Evolutionary conservation across 2,888 invertebrate genomes (phyloP), one percentile per base, ranked within the genome.

Genomic region (Orthonevra nobilis): DNA sequence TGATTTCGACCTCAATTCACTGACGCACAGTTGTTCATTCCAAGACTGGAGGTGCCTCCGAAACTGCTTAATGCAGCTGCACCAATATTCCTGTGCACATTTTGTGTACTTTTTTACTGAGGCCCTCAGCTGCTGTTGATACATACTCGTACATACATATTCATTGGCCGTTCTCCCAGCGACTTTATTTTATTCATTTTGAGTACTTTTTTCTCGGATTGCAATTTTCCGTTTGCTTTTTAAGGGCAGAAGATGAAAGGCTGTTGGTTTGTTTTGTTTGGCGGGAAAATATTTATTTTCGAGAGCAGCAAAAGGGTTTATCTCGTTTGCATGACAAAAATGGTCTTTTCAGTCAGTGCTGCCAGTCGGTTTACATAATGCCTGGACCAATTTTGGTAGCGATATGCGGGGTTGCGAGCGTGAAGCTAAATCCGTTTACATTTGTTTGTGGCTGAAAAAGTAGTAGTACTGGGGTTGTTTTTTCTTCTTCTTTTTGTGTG

Each of bases 301-400:
- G 30, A 46, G 54, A 61, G 38, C 46, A 69, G 52, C 44, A 61
- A 68, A n/a, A 52, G 44, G 46, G 68, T 61, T 74, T 74, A 74
- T 74, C 74, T 69, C 54, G 74, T 74, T 69, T 69, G 69, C 69
- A 61, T 74, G 60, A 74, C 60, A 52, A 60, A 74, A 74, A 69
- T 69, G 54, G 46, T 61, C 46, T 46, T 69, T 73, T 50, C 32
- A 46, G 52, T 46, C 32, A 40, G 50, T 52, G 60, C 60, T 54
- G 52, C 58, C 36, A 60, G 60, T 36, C 23, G 17, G 44, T 46
- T 44, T 69, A 32, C 60, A 60, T 58, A 42, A 58, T 20, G 42
- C 42, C 36, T 26, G 2, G 30, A 38, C 10, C 19, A 20, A 58
- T 23, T 54, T 9, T 46, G 42, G 12, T 7, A 17, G 3, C 3